Conservation (phyloP, 1,140 invertebrate genomes). For the Drosophila albomicans region DNA sequence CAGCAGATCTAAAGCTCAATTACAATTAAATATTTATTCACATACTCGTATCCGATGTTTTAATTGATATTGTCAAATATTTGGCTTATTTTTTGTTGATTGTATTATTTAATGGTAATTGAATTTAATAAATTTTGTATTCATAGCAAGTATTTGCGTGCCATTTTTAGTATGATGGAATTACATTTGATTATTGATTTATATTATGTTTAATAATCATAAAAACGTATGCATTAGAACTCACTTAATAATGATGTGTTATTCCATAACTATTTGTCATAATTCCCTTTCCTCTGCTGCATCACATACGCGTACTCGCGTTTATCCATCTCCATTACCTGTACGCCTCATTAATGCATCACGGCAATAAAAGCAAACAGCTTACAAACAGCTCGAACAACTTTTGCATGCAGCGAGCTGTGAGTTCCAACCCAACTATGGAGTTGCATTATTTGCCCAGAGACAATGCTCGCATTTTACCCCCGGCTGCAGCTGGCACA, state of each 20-base stretch:
- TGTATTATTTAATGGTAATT: constrained; percentile 4
- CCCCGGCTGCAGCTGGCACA: constrained; percentile 11
- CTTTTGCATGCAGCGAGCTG: neutral
- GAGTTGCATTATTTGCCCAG: constrained; percentile 25
- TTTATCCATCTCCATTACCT: neutral
- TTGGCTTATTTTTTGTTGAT: neutral
- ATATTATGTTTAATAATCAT: too few species aligned
- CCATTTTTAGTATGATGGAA: too few species aligned
- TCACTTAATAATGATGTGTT: too few species aligned
- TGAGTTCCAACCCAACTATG: constrained; percentile 15
- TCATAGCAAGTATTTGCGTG: too few species aligned
- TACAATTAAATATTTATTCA: constrained; percentile 2
- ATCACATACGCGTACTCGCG: too few species aligned
- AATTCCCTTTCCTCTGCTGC: too few species aligned
- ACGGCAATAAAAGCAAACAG: constrained; percentile 22
- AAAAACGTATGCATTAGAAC: too few species aligned
- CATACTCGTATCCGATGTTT: neutral
- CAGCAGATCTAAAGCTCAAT: neutral
- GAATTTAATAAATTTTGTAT: neutral
- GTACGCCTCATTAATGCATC: constrained; percentile 27
- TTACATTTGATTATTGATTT: too few species aligned
- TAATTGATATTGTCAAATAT: constrained; percentile 16
- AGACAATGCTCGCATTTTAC: constrained; percentile 15
- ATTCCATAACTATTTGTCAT: too few species aligned
- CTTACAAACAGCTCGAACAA: constrained; percentile 17